Evolutionary conservation across 2,888 invertebrate species (phyloP).

Genomic region (Trachelus stipa): DNA sequence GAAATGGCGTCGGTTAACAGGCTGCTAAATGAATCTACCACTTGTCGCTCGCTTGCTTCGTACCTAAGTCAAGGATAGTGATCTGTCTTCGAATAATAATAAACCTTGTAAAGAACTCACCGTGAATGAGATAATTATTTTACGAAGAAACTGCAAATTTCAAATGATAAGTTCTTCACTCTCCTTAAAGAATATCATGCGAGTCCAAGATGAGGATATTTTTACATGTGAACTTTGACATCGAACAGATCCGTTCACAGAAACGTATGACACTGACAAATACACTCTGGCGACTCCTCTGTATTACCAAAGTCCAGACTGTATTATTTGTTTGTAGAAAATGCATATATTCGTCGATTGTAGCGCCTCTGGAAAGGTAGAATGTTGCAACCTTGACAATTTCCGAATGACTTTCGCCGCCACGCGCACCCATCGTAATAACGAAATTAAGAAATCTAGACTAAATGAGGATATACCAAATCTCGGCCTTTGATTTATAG

Average conservation of each 20-base stretch:
- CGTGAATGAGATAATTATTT: not conserved
- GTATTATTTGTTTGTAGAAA: not conserved
- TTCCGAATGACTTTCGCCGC: constrained; percentile 9
- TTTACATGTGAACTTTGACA: not conserved
- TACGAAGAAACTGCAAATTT: not conserved
- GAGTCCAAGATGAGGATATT: not conserved
- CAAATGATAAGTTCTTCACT: not conserved
- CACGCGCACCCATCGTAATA: not conserved
- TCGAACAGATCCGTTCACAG: not conserved
- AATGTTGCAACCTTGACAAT: not conserved
- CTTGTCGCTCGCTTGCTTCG: constrained; percentile 26
- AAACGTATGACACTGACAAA: not conserved
- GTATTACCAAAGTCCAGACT: not conserved
- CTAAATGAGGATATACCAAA: not conserved
- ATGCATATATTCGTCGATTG: not conserved
- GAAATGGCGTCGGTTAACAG: not conserved
- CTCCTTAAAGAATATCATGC: no score
- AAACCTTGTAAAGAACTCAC: constrained; percentile 25
- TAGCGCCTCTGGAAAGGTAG: not conserved
- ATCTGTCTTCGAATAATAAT: constrained; percentile 31
- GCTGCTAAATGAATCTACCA: not conserved
- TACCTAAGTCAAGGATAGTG: constrained; percentile 37
- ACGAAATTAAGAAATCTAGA: constrained; percentile 1
- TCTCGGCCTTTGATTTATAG: not conserved
- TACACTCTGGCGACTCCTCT: not conserved